Base-by-base conservation (phyloP, 2,888 invertebrate genomes). In the Polylopha cassiicola region DNA sequence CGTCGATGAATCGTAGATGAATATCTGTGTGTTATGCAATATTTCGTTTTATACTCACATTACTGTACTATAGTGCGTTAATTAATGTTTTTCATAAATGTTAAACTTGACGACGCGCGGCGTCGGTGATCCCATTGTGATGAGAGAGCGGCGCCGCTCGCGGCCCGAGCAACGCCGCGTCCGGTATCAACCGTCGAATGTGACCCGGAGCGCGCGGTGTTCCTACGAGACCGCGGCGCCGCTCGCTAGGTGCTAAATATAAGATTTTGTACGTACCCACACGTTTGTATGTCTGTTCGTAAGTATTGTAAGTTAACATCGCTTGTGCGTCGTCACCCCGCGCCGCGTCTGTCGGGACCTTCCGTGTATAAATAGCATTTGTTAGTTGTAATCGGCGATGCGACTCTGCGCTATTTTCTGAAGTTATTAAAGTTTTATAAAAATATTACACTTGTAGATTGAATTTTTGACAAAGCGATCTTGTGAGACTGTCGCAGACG, bases 191-290 rank as follows among this genome's bases (percentile, higher is more conserved):
- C 6, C n/a, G 3, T 24, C 11, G 11, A 2, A 24, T 24, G 10
- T 11, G 7, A 7, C 24, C 24, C 24, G 24, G 11, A 3, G 13
- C 7, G 13, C 28, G 37, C 10, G n/a, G 10, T 23, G 37, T 26
- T 31, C 23, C 22, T 23, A 36, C 29, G 23, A 34, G 27, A 33
- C 47, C 32, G 38, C 48, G 33, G 44, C 46, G 52, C 33, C 49
- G 47, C 46, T 44, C 46, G 46, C 47, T 47, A 56, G 71, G 69
- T 68, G 70, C 70, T 70, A 65, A 52, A 39, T 59, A 45, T 61
- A 61, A 58, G 57, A 53, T 51, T 57, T 53, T 53, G 56, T 54
- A 48, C 50, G 56, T 53, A 43, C 30, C 39, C 29, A 22, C 32
- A 28, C 18, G 22, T 39, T 39, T 33, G 42, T 39, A 34, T 39